These are phyloP conservation scores for Anastrepha ludens DNA, from an alignment of 1,140 invertebrate species.

Conservation along the genomic window DNA sequence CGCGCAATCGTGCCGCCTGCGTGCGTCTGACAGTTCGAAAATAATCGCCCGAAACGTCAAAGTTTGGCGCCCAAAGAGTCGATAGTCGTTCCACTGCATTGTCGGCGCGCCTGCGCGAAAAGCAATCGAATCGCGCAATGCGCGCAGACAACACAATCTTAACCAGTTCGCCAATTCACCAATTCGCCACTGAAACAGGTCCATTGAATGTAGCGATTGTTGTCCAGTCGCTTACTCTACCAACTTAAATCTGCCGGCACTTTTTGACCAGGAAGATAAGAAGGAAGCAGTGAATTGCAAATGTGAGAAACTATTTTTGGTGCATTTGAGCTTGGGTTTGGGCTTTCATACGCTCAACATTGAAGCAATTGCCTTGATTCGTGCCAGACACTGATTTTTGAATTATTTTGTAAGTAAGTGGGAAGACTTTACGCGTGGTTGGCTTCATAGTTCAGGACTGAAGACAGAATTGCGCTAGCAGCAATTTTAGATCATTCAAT, in stretches of 20 bases:
- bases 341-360: not conserved
- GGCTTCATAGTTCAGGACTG: not conserved
- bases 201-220: conserved; percentile 39
- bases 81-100: not conserved
- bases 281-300: conserved; percentile 27
- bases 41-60: conserved; percentile 48
- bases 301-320: conserved; percentile 48
- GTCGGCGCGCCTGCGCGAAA: conserved; percentile 30
- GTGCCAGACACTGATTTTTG: not conserved
- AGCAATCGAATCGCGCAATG: not conserved
- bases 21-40: conserved; percentile 28
- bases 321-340: not conserved
- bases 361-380: not conserved
- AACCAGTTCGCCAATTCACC: conserved; percentile 8
- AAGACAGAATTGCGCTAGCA: not conserved
- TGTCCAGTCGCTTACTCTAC: not conserved
- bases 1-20: conserved; percentile 21
- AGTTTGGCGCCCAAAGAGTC: conserved; percentile 42
- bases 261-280: conserved; percentile 41
- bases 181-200: conserved; percentile 43
- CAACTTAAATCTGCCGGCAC: not conserved
- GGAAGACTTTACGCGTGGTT: conserved; percentile 6
- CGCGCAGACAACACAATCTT: conserved; percentile 35
- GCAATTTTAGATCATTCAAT: not conserved
- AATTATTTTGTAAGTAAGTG: not conserved